Evolutionary conservation across 2,888 invertebrate species (phyloP).

Genomic region (Netelia fuscicornis): DNA sequence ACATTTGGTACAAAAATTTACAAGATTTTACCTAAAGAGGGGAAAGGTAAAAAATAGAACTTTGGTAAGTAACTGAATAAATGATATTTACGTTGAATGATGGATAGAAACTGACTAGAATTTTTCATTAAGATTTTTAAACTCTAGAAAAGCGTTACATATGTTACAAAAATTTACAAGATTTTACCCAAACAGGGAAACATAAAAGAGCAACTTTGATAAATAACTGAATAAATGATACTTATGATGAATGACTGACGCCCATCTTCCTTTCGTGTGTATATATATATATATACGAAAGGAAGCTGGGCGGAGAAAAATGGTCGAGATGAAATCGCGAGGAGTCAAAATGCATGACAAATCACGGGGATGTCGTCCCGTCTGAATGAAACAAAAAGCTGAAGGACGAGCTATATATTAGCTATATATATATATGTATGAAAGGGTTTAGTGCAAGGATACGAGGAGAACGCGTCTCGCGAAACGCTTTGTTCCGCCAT

Average conservation of each 20-base stretch:
- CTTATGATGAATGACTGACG: too few species aligned
- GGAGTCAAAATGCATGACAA: conserved; percentile 83
- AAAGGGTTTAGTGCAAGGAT: conserved; percentile 30
- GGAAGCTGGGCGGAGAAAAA: conserved; percentile 79
- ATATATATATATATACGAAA: conserved; percentile 5
- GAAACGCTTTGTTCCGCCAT: conserved; percentile 82
- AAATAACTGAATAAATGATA: too few species aligned
- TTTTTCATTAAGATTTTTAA: background rate
- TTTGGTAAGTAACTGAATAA: too few species aligned
- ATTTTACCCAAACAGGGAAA: too few species aligned
- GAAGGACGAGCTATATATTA: conserved; percentile 29
- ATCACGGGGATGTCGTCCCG: conserved; percentile 81
- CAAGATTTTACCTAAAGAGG: too few species aligned
- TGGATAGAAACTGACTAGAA: background rate
- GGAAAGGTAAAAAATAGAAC: too few species aligned
- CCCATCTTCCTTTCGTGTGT: too few species aligned
- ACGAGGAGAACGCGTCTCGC: conserved; percentile 64
- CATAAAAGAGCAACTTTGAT: too few species aligned
- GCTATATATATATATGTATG: background rate
- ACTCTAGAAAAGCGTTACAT: too few species aligned
- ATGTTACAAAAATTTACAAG: too few species aligned
- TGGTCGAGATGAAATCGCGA: conserved; percentile 83
- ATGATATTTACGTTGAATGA: too few species aligned
- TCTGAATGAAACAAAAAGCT: conserved; percentile 82
- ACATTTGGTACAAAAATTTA: too few species aligned